Evolutionary conservation across 2,113 vertebrate genomes (phyloP).

Genomic region (Otis tarda): DNA sequence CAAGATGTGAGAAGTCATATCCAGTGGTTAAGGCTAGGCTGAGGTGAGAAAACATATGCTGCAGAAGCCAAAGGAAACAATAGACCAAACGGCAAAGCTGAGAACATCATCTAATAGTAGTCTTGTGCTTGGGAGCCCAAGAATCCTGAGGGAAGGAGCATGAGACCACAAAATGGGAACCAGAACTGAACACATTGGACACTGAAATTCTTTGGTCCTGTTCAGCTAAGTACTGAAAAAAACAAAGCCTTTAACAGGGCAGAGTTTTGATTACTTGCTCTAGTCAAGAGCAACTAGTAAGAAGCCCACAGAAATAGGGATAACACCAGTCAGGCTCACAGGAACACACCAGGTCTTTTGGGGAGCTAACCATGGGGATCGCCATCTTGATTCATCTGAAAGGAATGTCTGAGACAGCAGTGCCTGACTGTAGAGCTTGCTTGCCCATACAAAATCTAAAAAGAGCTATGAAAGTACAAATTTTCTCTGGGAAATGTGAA

Average conservation of each 20-base stretch:
- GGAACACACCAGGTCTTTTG: neutral
- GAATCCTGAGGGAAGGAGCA: neutral
- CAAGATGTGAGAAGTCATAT: neutral
- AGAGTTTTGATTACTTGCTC: neutral
- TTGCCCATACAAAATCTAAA: neutral
- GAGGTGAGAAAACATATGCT: neutral
- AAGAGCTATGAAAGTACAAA: neutral
- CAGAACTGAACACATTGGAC: accelerated
- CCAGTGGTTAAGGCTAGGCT: neutral
- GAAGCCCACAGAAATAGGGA: neutral
- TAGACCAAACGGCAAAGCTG: neutral
- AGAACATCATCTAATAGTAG: accelerated
- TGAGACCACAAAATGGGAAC: neutral
- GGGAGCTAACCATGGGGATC: accelerated
- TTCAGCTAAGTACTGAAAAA: accelerated
- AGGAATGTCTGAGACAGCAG: accelerated
- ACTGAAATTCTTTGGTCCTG: neutral
- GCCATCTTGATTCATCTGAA: accelerated
- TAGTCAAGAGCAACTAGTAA: neutral
- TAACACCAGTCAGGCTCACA: neutral
- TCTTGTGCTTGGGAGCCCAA: neutral
- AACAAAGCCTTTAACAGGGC: neutral
- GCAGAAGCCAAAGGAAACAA: neutral
- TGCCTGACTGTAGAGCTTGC: neutral
- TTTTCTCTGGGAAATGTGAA: neutral